phyloP scores from a whole-genome alignment of 1,140 invertebrate genomes.

The Argopecten irradians region DNA sequence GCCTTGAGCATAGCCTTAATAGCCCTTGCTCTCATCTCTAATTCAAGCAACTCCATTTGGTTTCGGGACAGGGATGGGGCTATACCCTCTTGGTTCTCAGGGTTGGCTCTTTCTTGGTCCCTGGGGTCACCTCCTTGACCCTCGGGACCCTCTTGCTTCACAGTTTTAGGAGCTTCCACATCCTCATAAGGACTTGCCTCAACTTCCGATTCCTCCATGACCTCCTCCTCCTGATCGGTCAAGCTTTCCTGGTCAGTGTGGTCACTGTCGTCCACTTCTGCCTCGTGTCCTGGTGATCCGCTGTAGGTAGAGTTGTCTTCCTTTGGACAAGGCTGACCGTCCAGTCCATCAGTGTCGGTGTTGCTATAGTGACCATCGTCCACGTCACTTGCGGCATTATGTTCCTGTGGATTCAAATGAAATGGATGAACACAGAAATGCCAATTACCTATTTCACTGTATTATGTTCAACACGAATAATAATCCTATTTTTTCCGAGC shows the following conservation, averaged over 20 bases:
- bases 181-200: background rate
- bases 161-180: background rate
- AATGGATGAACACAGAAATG: slow-evolving; percentile 17
- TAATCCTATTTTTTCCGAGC: slow-evolving; percentile 10
- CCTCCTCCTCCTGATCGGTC: background rate
- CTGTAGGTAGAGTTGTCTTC: background rate
- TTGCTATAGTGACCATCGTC: background rate
- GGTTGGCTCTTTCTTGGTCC: slow-evolving; percentile 2
- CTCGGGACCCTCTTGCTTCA: background rate
- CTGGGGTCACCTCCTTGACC: background rate
- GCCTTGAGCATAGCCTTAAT: slow-evolving; percentile 78
- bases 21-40: slow-evolving; percentile 78
- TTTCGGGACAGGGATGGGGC: slow-evolving; percentile 66
- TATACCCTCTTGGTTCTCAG: slow-evolving; percentile 30
- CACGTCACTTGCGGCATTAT: background rate
- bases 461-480: slow-evolving; percentile 23
- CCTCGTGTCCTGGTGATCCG: background rate
- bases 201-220: background rate
- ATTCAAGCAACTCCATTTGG: slow-evolving; percentile 78
- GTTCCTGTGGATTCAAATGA: slow-evolving; percentile 21
- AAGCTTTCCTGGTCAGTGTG: background rate
- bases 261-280: background rate
- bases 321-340: slow-evolving; percentile 3
- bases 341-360: background rate
- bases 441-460: slow-evolving; percentile 18